A percentile compares a stretch with the other conserved stretches of the same genome.
These are phyloP conservation scores for Crax fasciolata DNA, from an alignment of 2,797 vertebrate genomes.

Conservation along the genomic window DNA sequence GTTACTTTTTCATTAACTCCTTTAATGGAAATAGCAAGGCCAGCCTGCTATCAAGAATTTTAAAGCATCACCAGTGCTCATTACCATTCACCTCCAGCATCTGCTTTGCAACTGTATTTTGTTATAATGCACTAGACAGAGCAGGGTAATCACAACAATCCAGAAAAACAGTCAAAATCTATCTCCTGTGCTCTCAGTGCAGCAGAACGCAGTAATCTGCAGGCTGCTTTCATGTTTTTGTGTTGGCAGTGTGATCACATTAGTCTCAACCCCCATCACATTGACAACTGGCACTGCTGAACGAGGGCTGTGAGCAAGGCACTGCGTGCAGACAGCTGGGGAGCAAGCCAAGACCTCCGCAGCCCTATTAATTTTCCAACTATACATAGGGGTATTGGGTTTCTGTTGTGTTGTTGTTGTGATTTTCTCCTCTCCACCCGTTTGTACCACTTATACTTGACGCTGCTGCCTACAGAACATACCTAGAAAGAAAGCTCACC, in stretches of 20 bases:
- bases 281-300: rapidly evolving
- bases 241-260: rapidly evolving
- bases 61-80: background rate
- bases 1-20: background rate
- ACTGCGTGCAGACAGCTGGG: background rate
- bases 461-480: background rate
- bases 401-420: background rate
- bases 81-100: background rate
- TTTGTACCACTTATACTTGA: rapidly evolving
- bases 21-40: background rate
- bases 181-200: rapidly evolving
- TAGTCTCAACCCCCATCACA: rapidly evolving
- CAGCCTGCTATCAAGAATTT: background rate
- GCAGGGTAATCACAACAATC: background rate
- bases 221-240: rapidly evolving
- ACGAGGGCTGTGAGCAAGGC: rapidly evolving
- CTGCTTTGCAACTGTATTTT: background rate
- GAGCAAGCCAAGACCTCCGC: rapidly evolving
- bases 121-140: background rate
- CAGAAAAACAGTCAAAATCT: background rate
- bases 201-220: background rate
- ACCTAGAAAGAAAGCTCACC: background rate
- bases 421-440: background rate
- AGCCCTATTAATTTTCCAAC: rapidly evolving
- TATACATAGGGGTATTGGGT: rapidly evolving